Conservation (phyloP, 2,888 invertebrate species). For the Uropetala carovei region DNA sequence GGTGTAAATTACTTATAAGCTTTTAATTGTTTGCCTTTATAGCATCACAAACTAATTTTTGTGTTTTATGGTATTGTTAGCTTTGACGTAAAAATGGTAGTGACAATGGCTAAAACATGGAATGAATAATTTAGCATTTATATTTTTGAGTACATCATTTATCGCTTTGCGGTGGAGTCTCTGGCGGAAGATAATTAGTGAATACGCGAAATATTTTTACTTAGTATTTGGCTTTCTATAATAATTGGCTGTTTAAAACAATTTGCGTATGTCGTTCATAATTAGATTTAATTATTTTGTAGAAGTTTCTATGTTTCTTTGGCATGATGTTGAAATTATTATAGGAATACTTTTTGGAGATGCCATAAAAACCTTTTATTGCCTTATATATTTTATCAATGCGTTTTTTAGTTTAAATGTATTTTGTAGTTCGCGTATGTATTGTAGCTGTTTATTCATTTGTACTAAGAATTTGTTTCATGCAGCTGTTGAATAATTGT, state of each 20-base stretch:
- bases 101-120: constrained; percentile 37
- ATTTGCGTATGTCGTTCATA: background rate
- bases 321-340: too few species aligned
- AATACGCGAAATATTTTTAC: too few species aligned
- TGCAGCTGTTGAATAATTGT: too few species aligned
- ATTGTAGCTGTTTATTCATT: too few species aligned
- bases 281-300: background rate
- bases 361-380: too few species aligned
- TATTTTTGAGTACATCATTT: background rate
- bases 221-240: too few species aligned
- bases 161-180: background rate
- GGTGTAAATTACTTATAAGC: background rate
- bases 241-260: background rate
- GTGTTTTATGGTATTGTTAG: background rate
- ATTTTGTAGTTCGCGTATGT: background rate
- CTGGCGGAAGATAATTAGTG: background rate
- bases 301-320: too few species aligned
- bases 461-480: too few species aligned
- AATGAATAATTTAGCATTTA: constrained; percentile 17
- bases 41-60: background rate
- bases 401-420: background rate
- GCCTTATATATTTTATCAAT: too few species aligned
- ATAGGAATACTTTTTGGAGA: too few species aligned
- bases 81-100: constrained; percentile 30
- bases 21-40: background rate